Evolutionary conservation across 2,888 invertebrate genomes (phyloP), one percentile per base, ranked within the genome.

Genomic region (Miltochrista miniata): DNA sequence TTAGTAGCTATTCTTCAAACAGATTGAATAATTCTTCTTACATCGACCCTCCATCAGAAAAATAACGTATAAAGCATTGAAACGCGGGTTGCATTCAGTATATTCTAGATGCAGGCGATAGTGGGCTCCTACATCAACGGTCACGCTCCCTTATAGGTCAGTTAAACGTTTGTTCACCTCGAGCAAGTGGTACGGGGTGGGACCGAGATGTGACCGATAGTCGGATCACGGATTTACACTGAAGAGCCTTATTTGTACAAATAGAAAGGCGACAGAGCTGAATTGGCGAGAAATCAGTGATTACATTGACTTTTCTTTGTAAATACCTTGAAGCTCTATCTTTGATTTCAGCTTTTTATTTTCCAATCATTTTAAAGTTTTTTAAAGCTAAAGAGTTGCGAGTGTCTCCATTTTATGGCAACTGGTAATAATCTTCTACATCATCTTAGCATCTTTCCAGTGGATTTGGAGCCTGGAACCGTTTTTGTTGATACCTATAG

Each of bases 181-280:
- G 45, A 54, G 39, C 47, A 63, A 68, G 69, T 74, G 78, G 79
- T 72, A 81, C 81, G 60, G 80, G 75, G 71, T 76, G 76, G 81
- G 71, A 83, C 84, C 48, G 54, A 83, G 84, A 86, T 85, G 64
- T 81, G 80, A 84, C 86, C 83, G 85, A 85, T 85, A 85, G 76
- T 69, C 42, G 62, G 59, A 63, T 60, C 57, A 66, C 64, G 63
- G 65, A 55, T 59, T 60, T 40, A 61, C 64, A 70, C 13, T n/a
- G 0, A 41, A 31, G 31, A 2, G 15, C 11, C 13, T 34, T 24
- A 10, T 35, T 34, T 35, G 24, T n/a, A 1, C 59, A 66, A 74
- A 76, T 79, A 72, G 64, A 72, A 73, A 71, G 68, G 68, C 64
- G 59, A 59, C 39, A 46, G 49, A 54, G 52, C 42, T 34, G 33